Evolutionary conservation across 2,888 invertebrate species (phyloP).

Genomic region (Nephrotoma appendiculata): DNA sequence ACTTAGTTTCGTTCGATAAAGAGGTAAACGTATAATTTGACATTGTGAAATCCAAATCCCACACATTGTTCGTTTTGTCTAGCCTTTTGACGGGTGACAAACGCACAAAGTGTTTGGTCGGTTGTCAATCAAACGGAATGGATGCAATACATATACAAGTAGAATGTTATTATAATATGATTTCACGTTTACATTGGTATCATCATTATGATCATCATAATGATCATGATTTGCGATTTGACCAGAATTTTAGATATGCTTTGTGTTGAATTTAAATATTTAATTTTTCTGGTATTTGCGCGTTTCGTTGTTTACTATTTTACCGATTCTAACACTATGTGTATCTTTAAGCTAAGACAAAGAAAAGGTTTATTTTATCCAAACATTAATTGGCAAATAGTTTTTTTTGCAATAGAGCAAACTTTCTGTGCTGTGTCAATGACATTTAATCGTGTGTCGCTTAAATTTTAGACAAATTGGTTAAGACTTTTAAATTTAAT

Average conservation of each 20-base stretch:
- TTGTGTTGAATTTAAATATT: not conserved
- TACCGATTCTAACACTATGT: not conserved
- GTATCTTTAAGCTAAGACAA: not conserved
- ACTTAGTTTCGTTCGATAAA: not conserved
- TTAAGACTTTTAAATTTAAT: not conserved
- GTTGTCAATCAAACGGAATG: not conserved
- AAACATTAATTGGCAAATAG: not conserved
- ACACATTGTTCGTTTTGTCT: not conserved
- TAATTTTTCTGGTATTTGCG: not conserved
- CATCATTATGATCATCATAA: not conserved
- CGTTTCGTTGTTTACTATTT: not conserved
- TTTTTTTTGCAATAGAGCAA: not conserved
- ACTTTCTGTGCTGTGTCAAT: not conserved
- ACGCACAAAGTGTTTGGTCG: not conserved
- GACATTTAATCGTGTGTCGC: not conserved
- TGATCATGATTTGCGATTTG: not conserved
- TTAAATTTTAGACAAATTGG: not conserved
- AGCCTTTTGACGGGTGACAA: not conserved
- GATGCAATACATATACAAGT: not conserved
- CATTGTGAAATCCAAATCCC: not conserved
- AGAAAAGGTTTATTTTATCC: not conserved
- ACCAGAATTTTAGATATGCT: not conserved
- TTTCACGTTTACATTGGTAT: not conserved
- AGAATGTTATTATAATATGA: not conserved
- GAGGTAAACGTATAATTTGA: not conserved